phyloP scores from a whole-genome alignment of 1,140 invertebrate species.

The Acromyrmex charruanus region DNA sequence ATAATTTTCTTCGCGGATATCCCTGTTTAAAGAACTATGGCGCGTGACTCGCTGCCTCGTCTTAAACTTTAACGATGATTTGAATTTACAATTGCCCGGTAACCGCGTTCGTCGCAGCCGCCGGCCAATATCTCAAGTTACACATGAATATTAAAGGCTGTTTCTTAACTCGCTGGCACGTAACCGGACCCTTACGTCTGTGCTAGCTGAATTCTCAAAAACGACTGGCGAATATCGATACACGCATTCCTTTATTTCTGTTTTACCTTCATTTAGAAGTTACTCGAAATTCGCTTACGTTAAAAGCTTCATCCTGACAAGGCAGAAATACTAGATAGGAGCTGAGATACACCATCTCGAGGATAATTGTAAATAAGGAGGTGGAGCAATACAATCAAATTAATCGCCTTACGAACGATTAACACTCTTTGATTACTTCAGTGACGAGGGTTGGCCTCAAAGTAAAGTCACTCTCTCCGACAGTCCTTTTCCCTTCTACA shows the following conservation, averaged over 20 bases:
- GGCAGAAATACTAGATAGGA: background rate
- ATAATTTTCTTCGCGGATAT: slow-evolving; percentile 23
- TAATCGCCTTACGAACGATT: slow-evolving; percentile 40
- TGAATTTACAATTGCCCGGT: slow-evolving; percentile 59
- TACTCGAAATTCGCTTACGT: slow-evolving; percentile 35
- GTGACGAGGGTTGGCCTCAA: slow-evolving; percentile 12
- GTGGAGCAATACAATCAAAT: slow-evolving; percentile 33
- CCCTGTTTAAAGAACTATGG: background rate
- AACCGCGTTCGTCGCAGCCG: slow-evolving; percentile 8
- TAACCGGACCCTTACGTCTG: slow-evolving; percentile 10
- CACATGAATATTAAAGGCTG: slow-evolving; percentile 56
- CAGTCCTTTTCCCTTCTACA: background rate
- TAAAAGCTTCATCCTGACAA: slow-evolving; percentile 1
- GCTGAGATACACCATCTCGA: background rate
- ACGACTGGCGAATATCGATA: background rate
- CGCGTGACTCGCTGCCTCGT: background rate
- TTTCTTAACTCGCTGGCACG: slow-evolving; percentile 44
- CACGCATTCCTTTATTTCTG: slow-evolving; percentile 13
- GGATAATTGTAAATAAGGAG: slow-evolving; percentile 42
- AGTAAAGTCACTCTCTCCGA: slow-evolving; percentile 13
- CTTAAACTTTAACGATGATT: slow-evolving; percentile 52
- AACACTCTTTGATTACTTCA: slow-evolving; percentile 44
- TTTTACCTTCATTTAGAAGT: slow-evolving; percentile 8
- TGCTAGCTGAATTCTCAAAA: slow-evolving; percentile 9
- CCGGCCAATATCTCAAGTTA: slow-evolving; percentile 52